Conservation (phyloP, 2,113 vertebrate genomes). For the Periophthalmodon schlosseri region DNA sequence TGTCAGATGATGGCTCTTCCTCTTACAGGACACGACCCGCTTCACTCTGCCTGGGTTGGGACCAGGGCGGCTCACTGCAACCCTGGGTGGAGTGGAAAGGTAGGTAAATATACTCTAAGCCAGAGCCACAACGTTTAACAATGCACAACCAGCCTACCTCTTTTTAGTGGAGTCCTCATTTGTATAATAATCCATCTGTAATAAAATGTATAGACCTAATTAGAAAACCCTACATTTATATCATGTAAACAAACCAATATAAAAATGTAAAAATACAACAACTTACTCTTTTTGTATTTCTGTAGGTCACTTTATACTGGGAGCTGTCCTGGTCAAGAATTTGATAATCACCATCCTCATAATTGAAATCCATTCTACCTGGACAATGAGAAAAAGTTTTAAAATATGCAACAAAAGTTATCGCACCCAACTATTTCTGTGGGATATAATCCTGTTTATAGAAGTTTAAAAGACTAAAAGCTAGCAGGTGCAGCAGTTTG, state of each 20-base stretch:
- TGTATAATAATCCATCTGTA: constrained; percentile 49
- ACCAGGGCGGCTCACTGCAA: constrained; percentile 46
- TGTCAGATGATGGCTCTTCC: constrained; percentile 66
- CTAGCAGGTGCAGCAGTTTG: neutral
- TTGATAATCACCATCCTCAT: constrained; percentile 76
- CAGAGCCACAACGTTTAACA: neutral
- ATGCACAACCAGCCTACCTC: constrained; percentile 31
- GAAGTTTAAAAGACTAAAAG: neutral
- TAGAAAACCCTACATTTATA: neutral
- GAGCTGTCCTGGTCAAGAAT: constrained; percentile 71
- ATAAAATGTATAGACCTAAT: neutral
- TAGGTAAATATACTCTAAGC: neutral
- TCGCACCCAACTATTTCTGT: neutral
- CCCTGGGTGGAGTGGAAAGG: constrained; percentile 38
- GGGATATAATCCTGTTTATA: neutral
- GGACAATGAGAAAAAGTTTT: neutral
- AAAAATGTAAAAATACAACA: neutral
- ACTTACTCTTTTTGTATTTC: constrained; percentile 65
- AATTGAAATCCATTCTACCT: constrained; percentile 87
- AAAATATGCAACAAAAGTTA: neutral
- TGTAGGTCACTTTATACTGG: constrained; percentile 79
- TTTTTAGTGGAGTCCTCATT: constrained; percentile 62
- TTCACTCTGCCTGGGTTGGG: constrained; percentile 62
- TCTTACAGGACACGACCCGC: constrained; percentile 71
- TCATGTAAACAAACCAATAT: neutral